Base-by-base conservation (phyloP, 2,797 vertebrate genomes). In the Oryzias sinensis region DNA sequence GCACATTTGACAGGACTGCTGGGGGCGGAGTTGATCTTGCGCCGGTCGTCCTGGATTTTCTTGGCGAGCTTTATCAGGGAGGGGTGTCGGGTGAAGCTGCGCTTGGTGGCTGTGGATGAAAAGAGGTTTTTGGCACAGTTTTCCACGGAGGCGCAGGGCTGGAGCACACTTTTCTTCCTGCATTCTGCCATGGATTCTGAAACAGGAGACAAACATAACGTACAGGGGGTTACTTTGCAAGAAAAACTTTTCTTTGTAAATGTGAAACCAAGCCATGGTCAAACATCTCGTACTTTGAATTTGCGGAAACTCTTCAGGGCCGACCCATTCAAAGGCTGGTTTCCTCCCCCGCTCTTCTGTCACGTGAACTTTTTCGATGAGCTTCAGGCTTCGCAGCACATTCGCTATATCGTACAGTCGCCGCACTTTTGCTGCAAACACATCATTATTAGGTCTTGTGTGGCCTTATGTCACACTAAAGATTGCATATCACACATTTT, bases 391-490 rank as follows among this genome's bases (percentile, higher is more conserved):
- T 68, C 94, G 95, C 57, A 99, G 92, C 61, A 99, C 95, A 47
- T 99, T 99, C 0, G 96, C 96, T 14, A 99, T 99, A 59, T 99
- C 96, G 65, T 99, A 99, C 56, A 99, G 87, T 59, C 97, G 93
- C 17, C 96, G 92, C 62, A 98, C 96, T 90, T 98, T 99, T 58
- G 97, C 97, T 99, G 82, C 42, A 77, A 88, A 83, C 53, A 73
- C 45, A 63, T 2, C 9, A 11, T 9, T 9, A 11, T 37, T 37
- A 37, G 11, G 27, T 7, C 0, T 22, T 22, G 20, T 22, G 20
- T 22, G 20, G 20, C 27, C 27, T 27, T 7, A 27, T 27, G 27
- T 27, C 27, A 27, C 27, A 27, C 27, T 27, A 27, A 27, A 27
- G 27, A 7, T 5, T 6, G 7, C 27, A 27, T 7, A 27, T 7